These are phyloP conservation scores for Pachliopta kotzebuea DNA, from an alignment of 2,888 invertebrate species.

Conservation along the genomic window DNA sequence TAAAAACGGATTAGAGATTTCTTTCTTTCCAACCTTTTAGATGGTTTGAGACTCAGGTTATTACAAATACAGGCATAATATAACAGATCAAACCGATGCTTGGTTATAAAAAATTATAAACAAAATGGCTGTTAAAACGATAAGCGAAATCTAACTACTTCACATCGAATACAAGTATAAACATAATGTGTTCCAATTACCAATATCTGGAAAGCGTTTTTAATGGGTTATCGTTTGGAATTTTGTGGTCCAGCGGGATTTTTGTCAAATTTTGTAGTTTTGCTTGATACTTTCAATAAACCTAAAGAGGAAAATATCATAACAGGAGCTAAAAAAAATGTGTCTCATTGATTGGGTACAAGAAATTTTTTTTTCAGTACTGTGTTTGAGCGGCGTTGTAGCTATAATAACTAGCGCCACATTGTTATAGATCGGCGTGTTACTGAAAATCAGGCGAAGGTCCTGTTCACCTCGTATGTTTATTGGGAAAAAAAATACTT, in stretches of 20 bases:
- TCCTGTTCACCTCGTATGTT: too few species aligned
- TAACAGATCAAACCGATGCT: not conserved
- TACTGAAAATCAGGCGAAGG: too few species aligned
- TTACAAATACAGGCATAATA: not conserved
- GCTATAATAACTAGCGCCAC: too few species aligned
- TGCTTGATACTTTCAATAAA: conserved; percentile 26
- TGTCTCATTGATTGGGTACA: too few species aligned
- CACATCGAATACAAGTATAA: not conserved
- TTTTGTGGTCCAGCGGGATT: conserved; percentile 5
- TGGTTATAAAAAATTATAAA: not conserved
- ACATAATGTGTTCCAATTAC: not conserved
- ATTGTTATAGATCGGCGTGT: too few species aligned
- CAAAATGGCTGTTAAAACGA: not conserved
- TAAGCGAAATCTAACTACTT: not conserved
- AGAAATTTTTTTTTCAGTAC: too few species aligned
- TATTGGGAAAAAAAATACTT: not conserved
- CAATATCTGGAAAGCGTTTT: not conserved
- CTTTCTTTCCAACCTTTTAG: not conserved
- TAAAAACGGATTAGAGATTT: not conserved
- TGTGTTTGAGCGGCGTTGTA: too few species aligned
- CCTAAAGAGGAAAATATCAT: conserved; percentile 11
- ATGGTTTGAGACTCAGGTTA: not conserved
- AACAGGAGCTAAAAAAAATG: not conserved
- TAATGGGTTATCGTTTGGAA: not conserved
- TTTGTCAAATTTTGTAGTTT: conserved; percentile 24